A percentile compares a stretch with the other conserved stretches of the same genome.
phyloP scores from a whole-genome alignment of 2,888 invertebrate species.

The Cryptops parisi region DNA sequence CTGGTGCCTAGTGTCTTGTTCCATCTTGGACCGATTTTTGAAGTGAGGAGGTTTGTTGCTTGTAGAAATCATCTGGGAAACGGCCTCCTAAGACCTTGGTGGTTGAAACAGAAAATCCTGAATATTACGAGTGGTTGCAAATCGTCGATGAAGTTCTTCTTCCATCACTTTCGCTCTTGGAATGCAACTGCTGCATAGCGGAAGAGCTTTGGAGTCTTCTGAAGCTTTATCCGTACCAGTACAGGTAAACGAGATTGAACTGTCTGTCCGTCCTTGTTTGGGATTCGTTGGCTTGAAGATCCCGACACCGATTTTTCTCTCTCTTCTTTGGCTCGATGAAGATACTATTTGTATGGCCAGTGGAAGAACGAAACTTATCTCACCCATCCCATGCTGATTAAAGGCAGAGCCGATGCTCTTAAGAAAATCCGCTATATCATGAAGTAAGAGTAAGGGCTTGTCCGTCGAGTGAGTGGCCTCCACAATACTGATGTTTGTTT shows the following conservation, averaged over 20 bases:
- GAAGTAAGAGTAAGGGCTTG: conserved; percentile 53
- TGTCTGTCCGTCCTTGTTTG: background rate
- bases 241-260: conserved; percentile 38
- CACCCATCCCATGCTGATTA: conserved; percentile 66
- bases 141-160: conserved; percentile 76
- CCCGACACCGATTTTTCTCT: background rate
- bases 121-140: conserved; percentile 44
- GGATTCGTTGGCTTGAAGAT: background rate
- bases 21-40: too few species aligned
- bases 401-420: conserved; percentile 69
- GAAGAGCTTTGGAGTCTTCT: conserved; percentile 91
- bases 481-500: background rate
- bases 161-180: conserved; percentile 79
- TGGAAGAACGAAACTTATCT: conserved; percentile 89
- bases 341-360: conserved; percentile 77
- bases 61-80: background rate
- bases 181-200: conserved; percentile 88
- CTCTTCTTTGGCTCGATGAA: conserved; percentile 27
- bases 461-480: background rate
- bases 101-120: background rate
- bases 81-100: background rate
- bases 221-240: conserved; percentile 71
- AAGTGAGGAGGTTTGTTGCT: background rate
- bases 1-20: too few species aligned
- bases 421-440: conserved; percentile 90